These are phyloP conservation scores for Andrena praecox DNA, from an alignment of 2,888 invertebrate genomes.

Conservation along the genomic window DNA sequence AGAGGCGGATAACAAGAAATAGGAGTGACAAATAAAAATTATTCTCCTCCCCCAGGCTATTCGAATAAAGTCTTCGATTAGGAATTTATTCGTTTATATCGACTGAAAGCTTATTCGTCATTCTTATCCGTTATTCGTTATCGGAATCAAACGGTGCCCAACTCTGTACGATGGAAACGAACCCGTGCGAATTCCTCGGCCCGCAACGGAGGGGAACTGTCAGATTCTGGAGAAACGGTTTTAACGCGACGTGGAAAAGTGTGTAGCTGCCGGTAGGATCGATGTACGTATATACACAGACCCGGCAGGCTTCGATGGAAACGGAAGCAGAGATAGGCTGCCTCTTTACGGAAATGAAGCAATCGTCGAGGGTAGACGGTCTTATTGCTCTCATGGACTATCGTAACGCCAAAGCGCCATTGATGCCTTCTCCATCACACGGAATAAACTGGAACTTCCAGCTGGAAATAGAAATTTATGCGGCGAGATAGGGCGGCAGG, in stretches of 20 bases:
- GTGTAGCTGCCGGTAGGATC: constrained; percentile 35
- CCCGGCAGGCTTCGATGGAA: constrained; percentile 56
- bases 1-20: too few relatives aligned
- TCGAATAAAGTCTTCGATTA: too few relatives aligned
- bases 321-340: constrained; percentile 67
- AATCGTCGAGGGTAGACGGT: constrained; percentile 67
- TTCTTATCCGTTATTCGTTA: constrained; percentile 12
- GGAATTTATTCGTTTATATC: too few relatives aligned
- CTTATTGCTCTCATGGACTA: constrained; percentile 67
- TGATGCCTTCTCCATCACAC: constrained; percentile 69
- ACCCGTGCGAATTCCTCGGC: constrained; percentile 14
- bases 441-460: constrained; percentile 65
- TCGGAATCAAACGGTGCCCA: neutral
- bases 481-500: constrained; percentile 44
- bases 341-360: constrained; percentile 76
- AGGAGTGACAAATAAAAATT: too few relatives aligned
- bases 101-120: too few relatives aligned
- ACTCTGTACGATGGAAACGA: constrained; percentile 14
- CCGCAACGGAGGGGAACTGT: constrained; percentile 41
- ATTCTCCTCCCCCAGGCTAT: too few relatives aligned
- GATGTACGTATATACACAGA: constrained; percentile 36
- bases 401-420: constrained; percentile 66
- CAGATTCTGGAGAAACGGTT: constrained; percentile 61
- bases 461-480: constrained; percentile 68
- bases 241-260: constrained; percentile 37